Conservation (phyloP, 2,113 vertebrate species). For the Petrocephalus zakoni region DNA sequence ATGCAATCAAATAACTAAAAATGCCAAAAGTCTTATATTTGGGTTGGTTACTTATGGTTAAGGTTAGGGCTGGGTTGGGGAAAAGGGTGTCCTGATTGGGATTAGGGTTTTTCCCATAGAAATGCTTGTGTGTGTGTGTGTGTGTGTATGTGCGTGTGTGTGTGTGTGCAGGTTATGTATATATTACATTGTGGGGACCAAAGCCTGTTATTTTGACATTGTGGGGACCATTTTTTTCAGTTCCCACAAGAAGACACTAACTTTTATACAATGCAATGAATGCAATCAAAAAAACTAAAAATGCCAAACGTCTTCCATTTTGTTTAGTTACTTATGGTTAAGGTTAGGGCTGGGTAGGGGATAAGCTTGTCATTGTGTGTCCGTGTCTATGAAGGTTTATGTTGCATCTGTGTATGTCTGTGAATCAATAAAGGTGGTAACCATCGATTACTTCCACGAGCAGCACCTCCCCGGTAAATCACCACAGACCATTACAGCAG, state of each 20-base stretch:
- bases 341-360: background rate
- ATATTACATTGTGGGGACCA: background rate
- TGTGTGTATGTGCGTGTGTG: too few species aligned
- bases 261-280: background rate
- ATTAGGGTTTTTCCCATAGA: too few species aligned
- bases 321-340: background rate
- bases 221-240: too few species aligned
- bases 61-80: too few species aligned
- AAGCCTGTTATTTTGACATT: too few species aligned
- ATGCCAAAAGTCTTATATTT: too few species aligned
- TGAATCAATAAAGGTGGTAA: background rate
- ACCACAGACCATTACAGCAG: background rate
- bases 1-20: too few species aligned
- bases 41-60: too few species aligned
- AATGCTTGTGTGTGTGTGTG: too few species aligned
- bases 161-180: background rate
- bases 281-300: background rate
- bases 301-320: background rate
- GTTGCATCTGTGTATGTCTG: background rate
- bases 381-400: slow-evolving; percentile 10
- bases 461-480: background rate
- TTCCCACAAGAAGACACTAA: background rate
- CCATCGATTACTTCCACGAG: background rate
- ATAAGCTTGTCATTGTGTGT: background rate
- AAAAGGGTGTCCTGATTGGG: too few species aligned